Evolutionary conservation across 2,113 vertebrate genomes (phyloP).

Genomic region (Microcebus murinus): DNA sequence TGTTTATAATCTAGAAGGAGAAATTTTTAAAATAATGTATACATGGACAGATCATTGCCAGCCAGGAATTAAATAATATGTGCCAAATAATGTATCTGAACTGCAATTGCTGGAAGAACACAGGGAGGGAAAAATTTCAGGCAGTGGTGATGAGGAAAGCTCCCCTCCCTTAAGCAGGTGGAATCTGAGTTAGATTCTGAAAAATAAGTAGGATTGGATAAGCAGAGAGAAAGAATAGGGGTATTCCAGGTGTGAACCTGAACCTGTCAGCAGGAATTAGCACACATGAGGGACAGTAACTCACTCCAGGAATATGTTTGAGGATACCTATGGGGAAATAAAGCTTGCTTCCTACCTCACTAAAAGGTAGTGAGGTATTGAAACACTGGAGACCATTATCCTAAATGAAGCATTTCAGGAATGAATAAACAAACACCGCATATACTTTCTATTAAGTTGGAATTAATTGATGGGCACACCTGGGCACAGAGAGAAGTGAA

Average conservation of each 20-base stretch:
- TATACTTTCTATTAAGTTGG: too few relatives aligned
- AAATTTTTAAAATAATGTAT: background rate
- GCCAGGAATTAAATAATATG: background rate
- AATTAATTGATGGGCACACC: too few relatives aligned
- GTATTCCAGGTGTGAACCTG: background rate
- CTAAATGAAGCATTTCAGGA: too few relatives aligned
- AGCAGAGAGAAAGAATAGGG: background rate
- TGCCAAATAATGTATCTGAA: background rate
- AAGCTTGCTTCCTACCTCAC: background rate
- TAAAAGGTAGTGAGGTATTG: too few relatives aligned
- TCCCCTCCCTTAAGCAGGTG: background rate
- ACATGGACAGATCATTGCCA: background rate
- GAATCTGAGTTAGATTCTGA: background rate
- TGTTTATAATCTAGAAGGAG: background rate
- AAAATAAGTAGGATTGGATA: background rate
- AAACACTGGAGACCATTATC: too few relatives aligned
- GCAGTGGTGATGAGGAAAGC: background rate
- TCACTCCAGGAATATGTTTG: background rate
- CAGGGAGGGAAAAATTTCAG: background rate
- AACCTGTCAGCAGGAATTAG: background rate
- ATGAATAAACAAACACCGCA: too few relatives aligned
- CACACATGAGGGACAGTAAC: background rate
- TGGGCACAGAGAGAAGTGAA: too few relatives aligned
- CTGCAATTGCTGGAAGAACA: background rate
- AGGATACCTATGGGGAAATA: background rate